These are phyloP conservation scores for Picus viridis DNA, from an alignment of 2,797 vertebrate genomes.

Conservation along the genomic window DNA sequence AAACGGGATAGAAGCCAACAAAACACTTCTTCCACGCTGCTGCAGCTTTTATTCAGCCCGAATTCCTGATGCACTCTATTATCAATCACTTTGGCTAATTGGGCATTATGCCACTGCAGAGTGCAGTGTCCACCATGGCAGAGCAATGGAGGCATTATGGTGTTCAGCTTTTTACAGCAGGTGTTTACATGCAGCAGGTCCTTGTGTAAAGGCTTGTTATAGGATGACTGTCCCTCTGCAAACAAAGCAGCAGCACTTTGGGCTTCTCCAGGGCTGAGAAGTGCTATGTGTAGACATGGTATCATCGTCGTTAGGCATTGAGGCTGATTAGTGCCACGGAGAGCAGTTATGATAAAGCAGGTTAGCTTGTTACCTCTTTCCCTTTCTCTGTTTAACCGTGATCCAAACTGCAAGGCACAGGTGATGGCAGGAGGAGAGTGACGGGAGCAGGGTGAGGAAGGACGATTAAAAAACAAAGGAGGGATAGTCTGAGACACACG, in stretches of 20 bases:
- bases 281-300: neutral
- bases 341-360: neutral
- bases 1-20: conserved; percentile 1
- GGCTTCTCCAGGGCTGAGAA: neutral
- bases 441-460: conserved; percentile 29
- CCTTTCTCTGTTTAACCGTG: neutral
- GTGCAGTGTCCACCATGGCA: neutral
- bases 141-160: neutral
- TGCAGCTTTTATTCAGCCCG: conserved; percentile 18
- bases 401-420: conserved; percentile 48
- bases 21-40: conserved; percentile 24
- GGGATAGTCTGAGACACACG: conserved; percentile 56
- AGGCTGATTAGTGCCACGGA: neutral
- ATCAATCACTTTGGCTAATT: conserved; percentile 44
- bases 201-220: neutral
- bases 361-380: neutral
- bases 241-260: neutral
- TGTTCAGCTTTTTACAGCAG: neutral
- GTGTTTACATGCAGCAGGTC: neutral
- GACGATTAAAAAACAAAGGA: conserved; percentile 26
- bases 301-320: neutral
- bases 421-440: conserved; percentile 37
- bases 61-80: conserved; percentile 24
- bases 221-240: neutral
- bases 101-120: neutral